Evolutionary conservation across 2,888 invertebrate genomes (phyloP), one percentile per base, ranked within the genome.

Genomic region (Protodeltote pygarga): DNA sequence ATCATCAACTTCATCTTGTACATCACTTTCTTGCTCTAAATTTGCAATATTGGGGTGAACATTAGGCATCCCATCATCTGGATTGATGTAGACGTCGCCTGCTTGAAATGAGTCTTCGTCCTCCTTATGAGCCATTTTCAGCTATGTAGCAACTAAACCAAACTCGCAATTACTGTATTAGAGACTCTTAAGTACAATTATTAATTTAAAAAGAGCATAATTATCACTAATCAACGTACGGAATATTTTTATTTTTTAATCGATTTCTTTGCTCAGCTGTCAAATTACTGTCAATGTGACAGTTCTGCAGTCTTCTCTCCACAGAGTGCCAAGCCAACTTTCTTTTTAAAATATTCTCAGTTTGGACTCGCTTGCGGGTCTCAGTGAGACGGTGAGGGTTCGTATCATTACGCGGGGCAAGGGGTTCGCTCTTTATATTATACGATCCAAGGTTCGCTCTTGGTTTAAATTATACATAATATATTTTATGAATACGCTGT

Each of bases 31-130:
- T 41, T 94, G 92, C 73, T 95, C 94, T 57, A 94, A 83, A 74
- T 95, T 93, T 44, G 94, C 93, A 67, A 96, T 93, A 81, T 96
- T 95, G 1, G 97, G 97, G 86, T 97, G 97, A 65, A 96, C 93
- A 79, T 96, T 97, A 45, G 97, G 96, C 84, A 97, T 93, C 27
- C 97, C 97, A 88, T 97, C 97, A 68, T 96, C 95, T 75, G 94
- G 94, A 82, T 97, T 97, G 69, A 97, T 97, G 75, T 95, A 97
- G 73, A 97, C 96, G 82, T 96, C 94, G 75, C 95, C 83, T 63
- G 95, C 85, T 93, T 94, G 75, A 65, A 93, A 93, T 19, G 82
- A 77, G 50, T 90, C 89, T 44, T 89, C 88, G 27, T 88, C 87
- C 55, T 89, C 90, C 68, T 80, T 89, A 52, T 85, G 81, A 51